Conservation (phyloP, 2,797 vertebrate species). For the Allobates femoralis region DNA sequence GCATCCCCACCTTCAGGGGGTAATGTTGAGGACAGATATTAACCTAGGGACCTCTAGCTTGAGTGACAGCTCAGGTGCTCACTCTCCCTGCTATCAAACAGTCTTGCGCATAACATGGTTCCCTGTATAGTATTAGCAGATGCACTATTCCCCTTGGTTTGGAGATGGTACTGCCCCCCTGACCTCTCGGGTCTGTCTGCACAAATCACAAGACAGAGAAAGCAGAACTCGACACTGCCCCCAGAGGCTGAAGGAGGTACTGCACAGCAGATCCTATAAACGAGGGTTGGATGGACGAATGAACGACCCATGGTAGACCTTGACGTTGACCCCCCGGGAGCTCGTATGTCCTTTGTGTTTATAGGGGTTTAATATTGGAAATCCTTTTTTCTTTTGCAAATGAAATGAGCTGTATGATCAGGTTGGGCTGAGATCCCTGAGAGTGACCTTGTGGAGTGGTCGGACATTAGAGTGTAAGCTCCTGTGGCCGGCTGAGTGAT, state of each 20-base stretch:
- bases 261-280: background rate
- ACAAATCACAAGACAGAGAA: background rate
- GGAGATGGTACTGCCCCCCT: too few relatives aligned
- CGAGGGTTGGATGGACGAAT: background rate
- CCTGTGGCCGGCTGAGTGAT: background rate
- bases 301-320: background rate
- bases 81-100: too few relatives aligned
- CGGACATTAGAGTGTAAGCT: background rate
- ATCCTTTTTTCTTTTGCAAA: background rate
- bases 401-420: too few relatives aligned
- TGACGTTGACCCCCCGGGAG: background rate
- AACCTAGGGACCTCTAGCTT: too few relatives aligned
- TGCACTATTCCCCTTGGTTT: too few relatives aligned
- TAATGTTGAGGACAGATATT: too few relatives aligned
- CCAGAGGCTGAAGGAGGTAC: background rate
- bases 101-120: too few relatives aligned
- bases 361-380: background rate
- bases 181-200: too few relatives aligned
- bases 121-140: too few relatives aligned
- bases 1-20: too few relatives aligned
- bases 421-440: background rate
- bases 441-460: background rate
- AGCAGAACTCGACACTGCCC: background rate
- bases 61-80: too few relatives aligned
- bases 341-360: background rate